Evolutionary conservation across 2,888 invertebrate genomes (phyloP), one percentile per base, ranked within the genome.

Genomic region (Abrostola tripartita): DNA sequence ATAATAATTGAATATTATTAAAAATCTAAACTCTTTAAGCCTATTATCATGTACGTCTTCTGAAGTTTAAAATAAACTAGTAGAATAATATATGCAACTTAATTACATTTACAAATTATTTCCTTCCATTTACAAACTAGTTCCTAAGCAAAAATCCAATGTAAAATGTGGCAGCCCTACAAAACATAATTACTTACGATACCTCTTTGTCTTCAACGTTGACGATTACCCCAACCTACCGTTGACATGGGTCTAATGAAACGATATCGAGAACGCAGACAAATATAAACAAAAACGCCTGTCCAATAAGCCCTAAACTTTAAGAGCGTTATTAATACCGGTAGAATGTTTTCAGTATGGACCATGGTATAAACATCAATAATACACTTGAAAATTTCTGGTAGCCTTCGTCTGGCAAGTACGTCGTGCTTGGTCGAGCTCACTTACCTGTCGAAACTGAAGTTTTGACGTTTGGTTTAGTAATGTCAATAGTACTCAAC

Each of bases 191-290:
- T 67, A 71, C 67, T 56, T 65, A 50, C 54, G 55, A 68, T 68
- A 68, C 60, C 71, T 68, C 69, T 64, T 71, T 72, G 74, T 69
- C 65, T 69, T 65, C 37, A 57, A 56, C 71, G 71, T 69, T 55
- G 58, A 57, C 64, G 65, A 65, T 67, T 55, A 61, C 60, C 62
- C 49, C 55, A 76, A 74, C 66, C 62, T 68, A 61, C 50, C 14
- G 55, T 14, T 77, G 74, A 74, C 63, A 64, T 52, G 68, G 74
- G 75, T 75, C 52, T 50, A 54, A n/a, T 55, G 2, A 49, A 49
- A 42, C 10, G 41, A 42, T 54, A 66, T 61, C 58, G 50, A 59
- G 58, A 72, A 68, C 61, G 50, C 60, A 41, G 42, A 10, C 57
- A 44, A 52, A 68, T 73, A 64, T 58, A 61, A 72, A 72, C 73